phyloP scores from a whole-genome alignment of 2,797 vertebrate genomes.

The Trichosurus vulpecula region DNA sequence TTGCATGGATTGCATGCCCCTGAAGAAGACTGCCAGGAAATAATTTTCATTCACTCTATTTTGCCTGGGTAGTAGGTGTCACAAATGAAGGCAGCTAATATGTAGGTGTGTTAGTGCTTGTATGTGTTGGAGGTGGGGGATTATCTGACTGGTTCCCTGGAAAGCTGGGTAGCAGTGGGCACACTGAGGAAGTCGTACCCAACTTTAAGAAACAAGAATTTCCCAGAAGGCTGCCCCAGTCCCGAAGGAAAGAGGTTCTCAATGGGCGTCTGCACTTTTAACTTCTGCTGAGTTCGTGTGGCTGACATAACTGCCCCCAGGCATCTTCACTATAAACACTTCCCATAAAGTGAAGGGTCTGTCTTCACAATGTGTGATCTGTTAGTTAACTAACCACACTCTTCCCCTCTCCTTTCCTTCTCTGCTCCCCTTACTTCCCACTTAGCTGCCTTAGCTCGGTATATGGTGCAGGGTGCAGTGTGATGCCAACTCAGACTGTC shows the following conservation, averaged over 20 bases:
- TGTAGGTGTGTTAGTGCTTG: not conserved
- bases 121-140: not conserved
- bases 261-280: not conserved
- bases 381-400: not conserved
- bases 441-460: constrained; percentile 33
- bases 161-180: not conserved
- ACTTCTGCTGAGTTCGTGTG: not conserved
- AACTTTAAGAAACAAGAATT: not conserved
- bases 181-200: not conserved
- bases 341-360: not conserved
- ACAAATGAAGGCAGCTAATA: not conserved
- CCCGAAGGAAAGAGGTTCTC: not conserved
- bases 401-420: constrained; percentile 12
- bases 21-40: not conserved
- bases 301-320: not conserved
- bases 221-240: not conserved
- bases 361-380: not conserved
- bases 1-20: not conserved
- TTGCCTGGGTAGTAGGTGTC: not conserved
- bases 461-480: too few relatives aligned
- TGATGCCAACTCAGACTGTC: not conserved
- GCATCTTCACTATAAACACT: not conserved
- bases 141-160: not conserved
- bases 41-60: not conserved
- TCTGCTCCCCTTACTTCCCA: not conserved